phyloP scores from a whole-genome alignment of 1,140 invertebrate species.

The Leptinotarsa texana region DNA sequence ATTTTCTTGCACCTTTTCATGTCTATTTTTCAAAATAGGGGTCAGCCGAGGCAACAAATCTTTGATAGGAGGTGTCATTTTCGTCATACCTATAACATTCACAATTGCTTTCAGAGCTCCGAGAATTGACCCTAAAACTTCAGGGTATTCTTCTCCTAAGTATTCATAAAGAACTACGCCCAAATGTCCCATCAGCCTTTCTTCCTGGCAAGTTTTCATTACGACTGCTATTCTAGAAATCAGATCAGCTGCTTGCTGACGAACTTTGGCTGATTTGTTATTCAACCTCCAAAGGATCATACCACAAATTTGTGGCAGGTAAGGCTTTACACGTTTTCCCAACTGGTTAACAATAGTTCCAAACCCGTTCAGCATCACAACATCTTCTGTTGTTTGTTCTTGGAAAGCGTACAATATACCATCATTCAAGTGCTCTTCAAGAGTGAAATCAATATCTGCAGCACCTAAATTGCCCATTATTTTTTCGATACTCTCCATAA shows the following conservation, averaged over 20 bases:
- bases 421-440: conserved; percentile 99
- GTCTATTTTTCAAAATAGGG: conserved; percentile 93
- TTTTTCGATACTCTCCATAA: conserved; percentile 99
- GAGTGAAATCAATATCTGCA: conserved; percentile 93
- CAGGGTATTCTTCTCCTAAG: conserved; percentile 98
- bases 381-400: conserved; percentile 99
- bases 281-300: conserved; percentile 99
- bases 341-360: conserved; percentile 98
- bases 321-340: conserved; percentile 96
- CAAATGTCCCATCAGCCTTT: conserved; percentile 99
- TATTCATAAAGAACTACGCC: conserved; percentile 99
- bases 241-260: conserved; percentile 98
- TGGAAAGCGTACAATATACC: conserved; percentile 99
- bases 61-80: conserved; percentile 99
- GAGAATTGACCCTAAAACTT: conserved; percentile 97
- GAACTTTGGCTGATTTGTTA: conserved; percentile 99
- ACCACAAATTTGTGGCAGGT: conserved; percentile 99
- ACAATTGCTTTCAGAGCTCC: conserved; percentile 98
- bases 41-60: conserved; percentile 95
- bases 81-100: conserved; percentile 98
- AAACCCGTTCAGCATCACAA: conserved; percentile 99
- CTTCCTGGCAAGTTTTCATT: conserved; percentile 99
- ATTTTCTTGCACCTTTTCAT: conserved; percentile 98
- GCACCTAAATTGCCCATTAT: conserved; percentile 97
- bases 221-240: conserved; percentile 98